These are phyloP conservation scores for Macaria notata DNA, from an alignment of 2,888 invertebrate species.

Conservation along the genomic window DNA sequence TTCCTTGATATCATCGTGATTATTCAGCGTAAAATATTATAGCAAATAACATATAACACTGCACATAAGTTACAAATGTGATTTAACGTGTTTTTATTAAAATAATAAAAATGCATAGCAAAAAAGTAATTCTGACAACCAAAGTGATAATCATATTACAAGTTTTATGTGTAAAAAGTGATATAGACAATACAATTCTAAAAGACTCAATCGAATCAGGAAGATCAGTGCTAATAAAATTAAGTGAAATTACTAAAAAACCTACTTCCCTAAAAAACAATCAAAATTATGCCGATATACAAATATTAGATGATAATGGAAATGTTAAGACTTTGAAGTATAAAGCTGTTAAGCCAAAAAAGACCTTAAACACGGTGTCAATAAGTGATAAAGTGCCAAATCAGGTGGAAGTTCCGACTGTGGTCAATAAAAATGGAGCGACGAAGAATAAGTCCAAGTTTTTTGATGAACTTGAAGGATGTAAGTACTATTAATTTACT, in stretches of 20 bases:
- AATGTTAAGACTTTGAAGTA: conserved; percentile 63
- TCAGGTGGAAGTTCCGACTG: conserved; percentile 29
- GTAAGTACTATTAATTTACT: conserved; percentile 76
- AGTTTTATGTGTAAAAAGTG: conserved; percentile 41
- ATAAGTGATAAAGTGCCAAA: conserved; percentile 22
- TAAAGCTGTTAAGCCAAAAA: conserved; percentile 52
- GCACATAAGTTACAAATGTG: too few species aligned
- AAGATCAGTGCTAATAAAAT: conserved; percentile 41
- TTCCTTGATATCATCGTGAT: too few species aligned
- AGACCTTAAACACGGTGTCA: conserved; percentile 30
- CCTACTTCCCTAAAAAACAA: conserved; percentile 18
- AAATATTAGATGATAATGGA: conserved; percentile 61
- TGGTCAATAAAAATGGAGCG: conserved; percentile 28
- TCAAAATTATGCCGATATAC: conserved; percentile 49
- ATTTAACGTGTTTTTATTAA: too few species aligned
- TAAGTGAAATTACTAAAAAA: conserved; percentile 36
- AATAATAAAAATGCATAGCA: conserved; percentile 19
- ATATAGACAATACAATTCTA: conserved; percentile 31
- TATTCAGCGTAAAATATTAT: too few species aligned
- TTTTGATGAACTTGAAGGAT: conserved; percentile 86
- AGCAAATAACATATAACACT: too few species aligned
- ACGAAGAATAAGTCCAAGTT: conserved; percentile 78
- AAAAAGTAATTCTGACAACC: conserved; percentile 21
- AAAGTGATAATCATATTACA: conserved; percentile 44
- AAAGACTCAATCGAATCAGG: conserved; percentile 30